Conservation (phyloP, 1,140 invertebrate genomes). For the Zaprionus kolodkinae region DNA sequence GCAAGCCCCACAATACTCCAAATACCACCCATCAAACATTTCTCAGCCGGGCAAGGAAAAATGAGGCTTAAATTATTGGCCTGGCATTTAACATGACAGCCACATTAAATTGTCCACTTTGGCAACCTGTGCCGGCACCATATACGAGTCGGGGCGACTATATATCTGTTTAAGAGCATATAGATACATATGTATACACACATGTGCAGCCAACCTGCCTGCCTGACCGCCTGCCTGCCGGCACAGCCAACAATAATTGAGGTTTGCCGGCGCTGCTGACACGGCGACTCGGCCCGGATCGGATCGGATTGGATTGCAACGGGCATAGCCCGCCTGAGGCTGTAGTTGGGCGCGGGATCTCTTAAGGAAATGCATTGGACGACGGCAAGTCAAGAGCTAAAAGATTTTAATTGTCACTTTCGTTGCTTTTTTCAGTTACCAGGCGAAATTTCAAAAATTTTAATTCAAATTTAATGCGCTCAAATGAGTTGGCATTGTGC, state of each 20-base stretch:
- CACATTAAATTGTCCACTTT: constrained; percentile 82
- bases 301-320: constrained; percentile 30
- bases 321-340: constrained; percentile 20
- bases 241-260: constrained; percentile 65
- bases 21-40: constrained; percentile 73
- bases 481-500: constrained; percentile 67
- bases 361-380: constrained; percentile 69
- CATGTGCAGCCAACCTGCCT: constrained; percentile 26
- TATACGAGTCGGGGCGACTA: constrained; percentile 34
- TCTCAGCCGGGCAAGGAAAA: constrained; percentile 60
- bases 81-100: constrained; percentile 81
- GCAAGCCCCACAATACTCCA: constrained; percentile 24
- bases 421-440: constrained; percentile 51
- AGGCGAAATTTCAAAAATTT: constrained; percentile 77
- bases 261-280: constrained; percentile 54
- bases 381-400: constrained; percentile 41
- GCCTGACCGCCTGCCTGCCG: constrained; percentile 57
- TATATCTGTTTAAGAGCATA: constrained; percentile 17
- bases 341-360: constrained; percentile 57
- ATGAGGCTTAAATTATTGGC: constrained; percentile 81
- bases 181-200: constrained; percentile 15
- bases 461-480: constrained; percentile 79
- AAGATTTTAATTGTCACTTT: constrained; percentile 77
- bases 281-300: constrained; percentile 26
- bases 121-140: constrained; percentile 71